These are phyloP conservation scores for Plodia interpunctella DNA, from an alignment of 1,140 invertebrate species.

Conservation along the genomic window DNA sequence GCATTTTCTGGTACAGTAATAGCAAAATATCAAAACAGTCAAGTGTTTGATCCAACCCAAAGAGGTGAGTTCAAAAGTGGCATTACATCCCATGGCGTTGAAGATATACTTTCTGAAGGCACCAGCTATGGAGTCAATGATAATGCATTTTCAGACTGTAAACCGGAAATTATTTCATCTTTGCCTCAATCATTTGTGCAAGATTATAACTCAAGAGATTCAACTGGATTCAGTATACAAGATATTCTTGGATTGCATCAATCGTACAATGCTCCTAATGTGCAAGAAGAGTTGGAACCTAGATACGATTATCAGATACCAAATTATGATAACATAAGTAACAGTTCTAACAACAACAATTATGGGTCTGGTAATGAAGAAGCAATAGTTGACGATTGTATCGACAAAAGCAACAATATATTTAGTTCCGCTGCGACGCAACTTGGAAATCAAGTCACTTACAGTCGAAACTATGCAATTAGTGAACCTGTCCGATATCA, in stretches of 20 bases:
- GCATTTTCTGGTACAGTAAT: conserved; percentile 36
- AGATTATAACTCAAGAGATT: conserved; percentile 72
- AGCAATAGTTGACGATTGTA: conserved; percentile 42
- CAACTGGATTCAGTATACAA: conserved; percentile 71
- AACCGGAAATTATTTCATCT: conserved; percentile 44
- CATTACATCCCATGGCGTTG: conserved; percentile 63
- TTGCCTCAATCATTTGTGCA: conserved; percentile 50
- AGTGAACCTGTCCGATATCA: conserved; percentile 49
- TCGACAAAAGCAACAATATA: conserved; percentile 39
- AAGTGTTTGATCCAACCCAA: conserved; percentile 27
- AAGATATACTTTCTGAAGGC: conserved; percentile 65
- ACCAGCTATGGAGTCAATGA: conserved; percentile 39
- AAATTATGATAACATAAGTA: conserved; percentile 61
- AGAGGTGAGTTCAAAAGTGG: conserved; percentile 40
- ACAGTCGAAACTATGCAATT: conserved; percentile 45
- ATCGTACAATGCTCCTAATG: conserved; percentile 37
- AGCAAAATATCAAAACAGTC: conserved; percentile 24
- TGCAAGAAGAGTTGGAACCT: conserved; percentile 46
- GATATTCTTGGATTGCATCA: conserved; percentile 71
- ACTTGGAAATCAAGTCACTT: conserved; percentile 42
- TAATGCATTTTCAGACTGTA: conserved; percentile 44
- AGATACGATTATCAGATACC: conserved; percentile 65
- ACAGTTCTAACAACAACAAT: conserved; percentile 49
- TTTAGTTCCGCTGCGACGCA: conserved; percentile 31
- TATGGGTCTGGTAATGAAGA: conserved; percentile 49